phyloP scores from a whole-genome alignment of 2,113 vertebrate genomes.

The Maccullochella peelii region DNA sequence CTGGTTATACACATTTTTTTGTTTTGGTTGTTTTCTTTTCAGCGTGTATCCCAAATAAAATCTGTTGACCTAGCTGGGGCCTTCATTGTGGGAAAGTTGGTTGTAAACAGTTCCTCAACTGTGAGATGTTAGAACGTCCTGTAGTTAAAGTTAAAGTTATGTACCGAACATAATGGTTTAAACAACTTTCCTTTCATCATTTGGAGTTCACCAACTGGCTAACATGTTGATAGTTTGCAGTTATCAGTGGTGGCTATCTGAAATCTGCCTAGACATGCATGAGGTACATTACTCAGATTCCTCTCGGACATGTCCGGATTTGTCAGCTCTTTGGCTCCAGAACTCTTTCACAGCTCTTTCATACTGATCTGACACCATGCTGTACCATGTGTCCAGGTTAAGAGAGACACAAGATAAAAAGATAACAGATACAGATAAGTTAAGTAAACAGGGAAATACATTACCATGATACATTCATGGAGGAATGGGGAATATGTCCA shows the following conservation, averaged over 20 bases:
- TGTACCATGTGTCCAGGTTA: background rate
- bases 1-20: background rate
- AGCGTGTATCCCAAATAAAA: background rate
- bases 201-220: background rate
- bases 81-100: background rate
- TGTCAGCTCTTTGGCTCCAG: conserved; percentile 28
- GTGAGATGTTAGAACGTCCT: background rate
- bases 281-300: conserved; percentile 59
- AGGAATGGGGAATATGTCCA: background rate
- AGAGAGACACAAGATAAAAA: background rate
- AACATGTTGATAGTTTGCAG: background rate
- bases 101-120: background rate
- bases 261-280: conserved; percentile 53
- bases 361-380: background rate
- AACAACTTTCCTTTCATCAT: background rate
- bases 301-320: conserved; percentile 68
- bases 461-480: background rate
- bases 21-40: background rate
- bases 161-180: background rate
- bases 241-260: conserved; percentile 25
- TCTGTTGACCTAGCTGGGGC: background rate
- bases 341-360: background rate
- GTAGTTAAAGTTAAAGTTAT: too few species aligned
- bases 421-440: background rate
- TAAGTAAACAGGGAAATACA: background rate